Evolutionary conservation across 2,888 invertebrate genomes (phyloP).

Genomic region (Drosophila multiciliata): DNA sequence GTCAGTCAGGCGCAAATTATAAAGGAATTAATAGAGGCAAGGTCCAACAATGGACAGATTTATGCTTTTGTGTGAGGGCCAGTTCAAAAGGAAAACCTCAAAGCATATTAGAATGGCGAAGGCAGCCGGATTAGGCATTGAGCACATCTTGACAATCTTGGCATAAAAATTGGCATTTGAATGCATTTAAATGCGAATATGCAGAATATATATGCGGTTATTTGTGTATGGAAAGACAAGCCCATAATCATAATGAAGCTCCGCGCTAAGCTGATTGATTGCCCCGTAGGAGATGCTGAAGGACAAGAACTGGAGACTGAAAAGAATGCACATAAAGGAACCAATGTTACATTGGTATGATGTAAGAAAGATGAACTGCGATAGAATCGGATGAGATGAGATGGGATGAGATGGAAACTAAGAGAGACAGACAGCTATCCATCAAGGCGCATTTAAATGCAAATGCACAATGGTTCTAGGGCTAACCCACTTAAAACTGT

Average conservation of each 20-base stretch:
- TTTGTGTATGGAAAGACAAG: constrained; percentile 38
- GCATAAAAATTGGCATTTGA: constrained; percentile 77
- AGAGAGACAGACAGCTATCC: constrained; percentile 65
- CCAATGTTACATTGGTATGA: constrained; percentile 52
- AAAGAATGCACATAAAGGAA: constrained; percentile 26
- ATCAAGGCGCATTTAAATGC: constrained; percentile 69
- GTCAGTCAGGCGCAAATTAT: constrained; percentile 82
- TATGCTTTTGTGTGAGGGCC: constrained; percentile 47
- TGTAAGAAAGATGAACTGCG: constrained; percentile 52
- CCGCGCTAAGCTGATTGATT: constrained; percentile 74
- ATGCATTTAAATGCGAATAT: constrained; percentile 68
- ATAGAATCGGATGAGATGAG: constrained; percentile 1
- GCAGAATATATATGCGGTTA: constrained; percentile 50
- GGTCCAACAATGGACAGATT: constrained; percentile 60
- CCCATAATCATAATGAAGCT: constrained; percentile 76
- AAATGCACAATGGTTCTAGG: constrained; percentile 45
- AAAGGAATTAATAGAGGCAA: constrained; percentile 79
- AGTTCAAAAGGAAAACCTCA: constrained; percentile 64
- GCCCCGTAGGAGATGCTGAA: constrained; percentile 47
- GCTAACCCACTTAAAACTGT: constrained; percentile 78
- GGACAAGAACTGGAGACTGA: constrained; percentile 15
- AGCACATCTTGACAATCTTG: constrained; percentile 59
- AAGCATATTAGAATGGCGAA: constrained; percentile 48
- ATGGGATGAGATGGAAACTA: constrained; percentile 20
- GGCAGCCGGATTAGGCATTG: constrained; percentile 59